Conservation (phyloP, 2,888 invertebrate genomes). For the Coleophora deauratella region DNA sequence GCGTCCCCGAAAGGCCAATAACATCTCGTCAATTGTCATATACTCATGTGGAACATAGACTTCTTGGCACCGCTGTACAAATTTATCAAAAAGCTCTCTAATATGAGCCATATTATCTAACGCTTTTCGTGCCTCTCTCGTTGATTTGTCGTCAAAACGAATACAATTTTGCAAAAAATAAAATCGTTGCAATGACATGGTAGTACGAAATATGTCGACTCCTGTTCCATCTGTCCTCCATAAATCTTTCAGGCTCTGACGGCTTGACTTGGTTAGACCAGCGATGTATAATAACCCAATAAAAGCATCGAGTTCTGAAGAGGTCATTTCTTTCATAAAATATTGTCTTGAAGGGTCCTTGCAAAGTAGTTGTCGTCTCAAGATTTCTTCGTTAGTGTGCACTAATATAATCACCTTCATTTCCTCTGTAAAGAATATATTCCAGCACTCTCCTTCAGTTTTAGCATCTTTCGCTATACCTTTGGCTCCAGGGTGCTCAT, state of each 20-base stretch:
- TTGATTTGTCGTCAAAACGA: constrained; percentile 18
- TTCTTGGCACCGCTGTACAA: constrained; percentile 5
- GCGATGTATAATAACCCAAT: constrained; percentile 18
- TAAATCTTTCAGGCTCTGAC: constrained; percentile 17
- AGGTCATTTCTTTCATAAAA: constrained; percentile 10
- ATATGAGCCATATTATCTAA: constrained; percentile 12
- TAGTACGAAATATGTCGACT: constrained; percentile 19
- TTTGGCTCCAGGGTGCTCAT: background rate
- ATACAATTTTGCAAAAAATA: constrained; percentile 16
- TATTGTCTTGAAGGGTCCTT: background rate
- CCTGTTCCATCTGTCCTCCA: constrained; percentile 21
- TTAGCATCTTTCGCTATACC: background rate
- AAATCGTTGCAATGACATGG: constrained; percentile 18
- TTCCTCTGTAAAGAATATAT: constrained; percentile 10
- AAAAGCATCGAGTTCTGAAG: constrained; percentile 16
- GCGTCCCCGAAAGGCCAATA: constrained; percentile 14
- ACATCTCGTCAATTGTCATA: constrained; percentile 13
- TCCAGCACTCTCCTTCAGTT: constrained; percentile 8
- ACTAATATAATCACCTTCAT: constrained; percentile 7
- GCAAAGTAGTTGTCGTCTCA: background rate
- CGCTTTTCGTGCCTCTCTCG: constrained; percentile 14
- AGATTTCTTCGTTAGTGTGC: constrained; percentile 6
- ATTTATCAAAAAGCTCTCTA: constrained; percentile 6
- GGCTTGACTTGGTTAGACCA: constrained; percentile 8
- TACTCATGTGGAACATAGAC: constrained; percentile 8